Percentiles rank a stretch among this genome's conserved stretches.
phyloP scores from a whole-genome alignment of 92 coral and sea anemone genomes.

The Galaxea fascicularis region DNA sequence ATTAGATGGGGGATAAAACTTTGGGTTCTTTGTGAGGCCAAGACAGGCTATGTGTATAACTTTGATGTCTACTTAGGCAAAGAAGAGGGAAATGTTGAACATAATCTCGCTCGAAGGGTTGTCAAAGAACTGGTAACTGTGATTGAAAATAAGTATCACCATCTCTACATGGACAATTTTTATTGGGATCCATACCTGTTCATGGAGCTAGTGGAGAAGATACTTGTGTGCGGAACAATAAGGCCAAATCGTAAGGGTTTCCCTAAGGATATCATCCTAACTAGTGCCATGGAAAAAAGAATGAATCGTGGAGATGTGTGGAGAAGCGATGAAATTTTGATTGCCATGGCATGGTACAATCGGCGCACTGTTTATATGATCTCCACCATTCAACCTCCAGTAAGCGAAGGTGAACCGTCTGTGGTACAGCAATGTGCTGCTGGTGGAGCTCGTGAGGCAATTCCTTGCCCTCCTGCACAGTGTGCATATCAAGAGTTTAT shows the following conservation, averaged over 20 bases:
- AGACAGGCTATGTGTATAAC: constrained; percentile 49
- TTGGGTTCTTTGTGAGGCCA: constrained; percentile 19
- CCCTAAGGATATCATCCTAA: too few relatives aligned
- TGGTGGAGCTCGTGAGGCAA: constrained; percentile 22
- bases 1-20: neutral
- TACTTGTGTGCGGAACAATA: too few relatives aligned
- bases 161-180: constrained; percentile 48
- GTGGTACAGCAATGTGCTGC: neutral
- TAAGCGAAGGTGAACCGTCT: constrained; percentile 21
- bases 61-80: constrained; percentile 60
- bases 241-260: too few relatives aligned
- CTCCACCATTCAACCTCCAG: constrained; percentile 35
- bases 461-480: constrained; percentile 37
- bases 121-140: constrained; percentile 31
- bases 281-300: too few relatives aligned
- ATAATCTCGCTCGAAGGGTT: constrained; percentile 41
- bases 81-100: constrained; percentile 39
- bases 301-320: too few relatives aligned
- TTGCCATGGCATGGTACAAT: constrained; percentile 59
- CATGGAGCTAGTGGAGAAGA: constrained; percentile 24
- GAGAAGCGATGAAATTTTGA: neutral
- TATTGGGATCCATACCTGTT: constrained; percentile 56
- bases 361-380: constrained; percentile 31
- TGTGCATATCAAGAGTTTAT: constrained; percentile 38
- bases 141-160: constrained; percentile 34